These are phyloP conservation scores for Platysteira castanea DNA, from an alignment of 2,113 vertebrate genomes.

Conservation along the genomic window DNA sequence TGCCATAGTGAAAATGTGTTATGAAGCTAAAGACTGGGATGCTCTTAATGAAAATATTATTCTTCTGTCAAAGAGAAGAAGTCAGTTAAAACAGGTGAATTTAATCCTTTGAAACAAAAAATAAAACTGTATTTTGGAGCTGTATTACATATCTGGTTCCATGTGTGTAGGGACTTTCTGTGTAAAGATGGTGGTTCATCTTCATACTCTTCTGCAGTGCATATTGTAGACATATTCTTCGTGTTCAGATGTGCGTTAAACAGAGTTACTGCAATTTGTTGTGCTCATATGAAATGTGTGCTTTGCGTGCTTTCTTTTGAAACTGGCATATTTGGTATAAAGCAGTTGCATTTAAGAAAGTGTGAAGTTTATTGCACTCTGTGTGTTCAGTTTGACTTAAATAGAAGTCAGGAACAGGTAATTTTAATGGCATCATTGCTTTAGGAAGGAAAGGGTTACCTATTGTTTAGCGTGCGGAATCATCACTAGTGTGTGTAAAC, in stretches of 20 bases:
- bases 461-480: neutral
- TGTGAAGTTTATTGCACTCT: neutral
- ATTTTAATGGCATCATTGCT: neutral
- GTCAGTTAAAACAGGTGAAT: constrained; percentile 94
- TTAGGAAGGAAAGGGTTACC: neutral
- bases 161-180: neutral
- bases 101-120: neutral
- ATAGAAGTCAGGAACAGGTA: neutral
- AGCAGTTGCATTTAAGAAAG: neutral
- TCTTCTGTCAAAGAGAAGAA: constrained; percentile 93
- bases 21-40: constrained; percentile 96
- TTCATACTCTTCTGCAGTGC: neutral
- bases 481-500: neutral
- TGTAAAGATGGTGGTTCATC: neutral
- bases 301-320: neutral
- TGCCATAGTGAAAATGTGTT: constrained; percentile 95
- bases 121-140: neutral
- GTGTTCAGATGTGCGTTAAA: neutral
- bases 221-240: neutral
- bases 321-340: neutral
- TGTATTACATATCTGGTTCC: neutral
- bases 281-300: neutral
- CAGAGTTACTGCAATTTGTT: neutral
- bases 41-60: constrained; percentile 97
- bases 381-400: neutral